Base-by-base conservation (phyloP, 2,113 vertebrate genomes). In the Donacobius atricapilla region DNA sequence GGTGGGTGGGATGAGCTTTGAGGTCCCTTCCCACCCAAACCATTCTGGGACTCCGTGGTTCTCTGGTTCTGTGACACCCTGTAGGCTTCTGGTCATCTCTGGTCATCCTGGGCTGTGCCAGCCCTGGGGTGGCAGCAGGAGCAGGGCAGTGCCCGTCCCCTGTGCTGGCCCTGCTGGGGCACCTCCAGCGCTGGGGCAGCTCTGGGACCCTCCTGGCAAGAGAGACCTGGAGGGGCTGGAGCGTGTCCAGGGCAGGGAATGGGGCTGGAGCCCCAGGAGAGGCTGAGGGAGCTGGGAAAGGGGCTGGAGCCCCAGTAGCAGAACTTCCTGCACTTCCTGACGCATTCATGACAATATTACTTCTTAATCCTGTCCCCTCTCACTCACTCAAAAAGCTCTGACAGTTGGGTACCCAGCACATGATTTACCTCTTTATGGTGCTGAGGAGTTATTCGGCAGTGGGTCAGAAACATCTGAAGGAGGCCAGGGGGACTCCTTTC, bases 1-100 rank as follows among this genome's bases (percentile, higher is more conserved):
- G 9, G 11, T 25, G 16, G 44, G 0, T 0, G 0, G 5, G 30
- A 24, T 66, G 30, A 1, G 10, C 1, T 86, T 35, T 31, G 4
- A 66, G 8, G 51, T 66, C 20, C 4, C 17, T 68, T 51, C 44
- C 53, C 9, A 68, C 44, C 10, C 37, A 76, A 57, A 66, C n/a
- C 21, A 12, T 10, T 27, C 44, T 35, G 21, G 11, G 13, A 42
- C 45, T 40, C 44, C 25, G 15, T 60, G 31, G 15, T 58, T 86
- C 60, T 48, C 12, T 42, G 35, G 37, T 66, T 58, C 63, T 44
- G 0, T 58, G 71, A 37, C 11, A 31, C 35, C n/a, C 42, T 57
- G 5, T 30, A 30, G 23, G 28, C 31, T 61, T 44, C 66, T 89
- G 30, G 15, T 39, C 13, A 9, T 11, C n/a, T 51, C 37, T 44